These are phyloP conservation scores for Cyanistes caeruleus DNA, from an alignment of 2,113 vertebrate genomes.

Conservation along the genomic window DNA sequence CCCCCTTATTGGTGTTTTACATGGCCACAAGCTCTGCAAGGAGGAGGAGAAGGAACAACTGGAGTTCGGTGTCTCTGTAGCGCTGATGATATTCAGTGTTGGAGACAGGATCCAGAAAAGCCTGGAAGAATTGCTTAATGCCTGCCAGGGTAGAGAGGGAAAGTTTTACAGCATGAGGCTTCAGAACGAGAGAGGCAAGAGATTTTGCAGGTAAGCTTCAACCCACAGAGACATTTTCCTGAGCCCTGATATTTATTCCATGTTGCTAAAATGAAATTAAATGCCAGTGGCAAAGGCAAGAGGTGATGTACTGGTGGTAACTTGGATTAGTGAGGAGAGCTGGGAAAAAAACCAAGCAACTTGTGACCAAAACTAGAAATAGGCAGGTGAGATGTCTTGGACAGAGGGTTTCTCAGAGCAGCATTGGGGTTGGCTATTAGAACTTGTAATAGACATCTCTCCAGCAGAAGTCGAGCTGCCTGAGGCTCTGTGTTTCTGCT, in stretches of 20 bases:
- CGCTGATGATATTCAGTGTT: neutral
- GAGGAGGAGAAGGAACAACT: neutral
- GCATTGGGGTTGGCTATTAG: fast-evolving
- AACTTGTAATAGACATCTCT: neutral
- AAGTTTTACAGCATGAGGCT: neutral
- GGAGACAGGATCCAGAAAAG: neutral
- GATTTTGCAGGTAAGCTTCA: neutral
- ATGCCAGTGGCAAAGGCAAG: neutral
- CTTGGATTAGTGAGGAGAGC: neutral
- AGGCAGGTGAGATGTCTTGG: neutral
- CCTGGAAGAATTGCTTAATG: neutral
- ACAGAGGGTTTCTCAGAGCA: neutral
- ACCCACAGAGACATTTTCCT: neutral
- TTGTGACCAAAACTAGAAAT: neutral
- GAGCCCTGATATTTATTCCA: neutral
- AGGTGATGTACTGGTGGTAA: neutral
- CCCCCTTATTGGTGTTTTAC: neutral
- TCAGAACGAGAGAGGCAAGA: neutral
- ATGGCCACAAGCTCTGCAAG: neutral
- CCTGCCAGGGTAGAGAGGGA: neutral
- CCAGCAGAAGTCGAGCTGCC: neutral
- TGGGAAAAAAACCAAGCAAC: neutral
- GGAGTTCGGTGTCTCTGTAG: neutral
- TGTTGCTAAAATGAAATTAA: neutral
- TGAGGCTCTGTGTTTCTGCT: neutral